Evolutionary conservation across 2,888 invertebrate species (phyloP), one percentile per base, ranked within the genome.

Genomic region (Itoplectis maculator): DNA sequence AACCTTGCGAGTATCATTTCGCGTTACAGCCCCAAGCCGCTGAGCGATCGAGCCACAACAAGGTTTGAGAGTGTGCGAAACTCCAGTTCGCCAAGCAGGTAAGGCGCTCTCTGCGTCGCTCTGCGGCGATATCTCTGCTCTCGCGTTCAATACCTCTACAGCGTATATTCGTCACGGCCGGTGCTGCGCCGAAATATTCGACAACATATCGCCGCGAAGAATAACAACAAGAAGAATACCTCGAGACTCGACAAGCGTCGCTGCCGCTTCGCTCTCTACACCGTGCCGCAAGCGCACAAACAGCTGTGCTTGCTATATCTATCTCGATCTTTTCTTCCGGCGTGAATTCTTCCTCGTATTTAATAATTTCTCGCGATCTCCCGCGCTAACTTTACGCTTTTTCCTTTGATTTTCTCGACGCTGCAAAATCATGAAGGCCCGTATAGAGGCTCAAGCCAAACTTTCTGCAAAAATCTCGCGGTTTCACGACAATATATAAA

Each of bases 391-490:
- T 45, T 45, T 45, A 45, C 13, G 45, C 45, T 45, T 45, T 45
- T 45, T 45, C 13, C 45, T 45, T 45, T 13, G 45, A 45, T 54
- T 54, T 54, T 54, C 54, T 23, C 23, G 54, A 54, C 54, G 23
- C 23, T 18, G 54, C 54, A 23, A 54, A 54, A 54, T 54, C 54
- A 54, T 54, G 54, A 18, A 54, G 23, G 54, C 54, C 18, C 54
- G 54, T 54, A 20, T 54, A 18, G 54, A 54, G 23, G 54, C 54
- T 54, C 54, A 54, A 54, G 54, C 20, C 6, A 54, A 54, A 20
- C 54, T 49, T 15, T 23, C 29, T 29, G 56, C 29, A 23, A 23
- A 56, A 29, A 56, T 56, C 56, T 35, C 23, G 8, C 29, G 56
- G 4, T 23, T 23, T 9, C 11, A 29, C 29, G 56, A 56, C 13